Evolutionary conservation across 2,888 invertebrate genomes (phyloP).

Genomic region (Pocota personata): DNA sequence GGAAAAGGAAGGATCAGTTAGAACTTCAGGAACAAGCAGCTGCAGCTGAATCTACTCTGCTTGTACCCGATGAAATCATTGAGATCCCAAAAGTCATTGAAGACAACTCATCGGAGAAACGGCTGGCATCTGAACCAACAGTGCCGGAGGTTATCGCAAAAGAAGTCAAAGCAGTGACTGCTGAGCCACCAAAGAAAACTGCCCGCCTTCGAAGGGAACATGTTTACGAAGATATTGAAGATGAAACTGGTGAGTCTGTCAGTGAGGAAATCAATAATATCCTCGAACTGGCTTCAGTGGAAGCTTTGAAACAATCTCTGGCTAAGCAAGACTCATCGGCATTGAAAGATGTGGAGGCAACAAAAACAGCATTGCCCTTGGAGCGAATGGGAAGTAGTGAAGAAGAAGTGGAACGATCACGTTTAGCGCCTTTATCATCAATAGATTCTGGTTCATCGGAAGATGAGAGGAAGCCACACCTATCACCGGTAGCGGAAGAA

Average conservation of each 20-base stretch:
- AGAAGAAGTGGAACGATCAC: constrained; percentile 77
- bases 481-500: constrained; percentile 81
- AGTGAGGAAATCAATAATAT: constrained; percentile 76
- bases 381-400: constrained; percentile 83
- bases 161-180: constrained; percentile 51
- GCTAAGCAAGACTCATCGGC: constrained; percentile 82
- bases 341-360: constrained; percentile 84
- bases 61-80: constrained; percentile 82
- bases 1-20: constrained; percentile 77
- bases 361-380: constrained; percentile 78
- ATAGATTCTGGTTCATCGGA: constrained; percentile 83
- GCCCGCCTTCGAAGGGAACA: constrained; percentile 85
- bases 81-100: constrained; percentile 76
- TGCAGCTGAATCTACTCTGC: constrained; percentile 76
- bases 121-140: constrained; percentile 81
- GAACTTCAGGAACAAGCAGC: constrained; percentile 67
- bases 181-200: constrained; percentile 79
- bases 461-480: constrained; percentile 78
- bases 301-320: constrained; percentile 80
- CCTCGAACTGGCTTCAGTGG: constrained; percentile 78
- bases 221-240: constrained; percentile 86
- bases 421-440: constrained; percentile 81
- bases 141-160: constrained; percentile 82
- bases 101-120: constrained; percentile 23
- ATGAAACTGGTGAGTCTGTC: constrained; percentile 49